phyloP scores from a whole-genome alignment of 2,113 vertebrate genomes.

The Fregetta grallaria region DNA sequence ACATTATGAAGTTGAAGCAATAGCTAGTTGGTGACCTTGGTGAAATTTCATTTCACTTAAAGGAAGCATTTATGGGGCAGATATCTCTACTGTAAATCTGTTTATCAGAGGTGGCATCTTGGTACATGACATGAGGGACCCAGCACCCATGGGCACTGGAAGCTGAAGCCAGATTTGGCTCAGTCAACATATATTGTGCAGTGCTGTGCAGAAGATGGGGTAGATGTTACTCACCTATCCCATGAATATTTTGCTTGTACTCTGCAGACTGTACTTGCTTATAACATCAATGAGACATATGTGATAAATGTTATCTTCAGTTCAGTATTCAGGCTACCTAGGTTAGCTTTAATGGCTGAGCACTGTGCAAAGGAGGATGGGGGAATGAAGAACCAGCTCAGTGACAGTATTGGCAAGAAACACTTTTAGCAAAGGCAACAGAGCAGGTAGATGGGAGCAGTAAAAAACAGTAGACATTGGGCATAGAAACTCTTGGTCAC shows the following conservation, averaged over 20 bases:
- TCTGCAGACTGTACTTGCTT: background rate
- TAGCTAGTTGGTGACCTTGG: background rate
- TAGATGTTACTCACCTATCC: too few species aligned
- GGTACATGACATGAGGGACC: too few species aligned
- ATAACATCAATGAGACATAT: background rate
- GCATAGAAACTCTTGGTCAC: background rate
- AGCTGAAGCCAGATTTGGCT: background rate
- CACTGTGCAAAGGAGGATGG: background rate
- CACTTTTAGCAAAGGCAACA: background rate
- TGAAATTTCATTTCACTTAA: background rate
- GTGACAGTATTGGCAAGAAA: background rate
- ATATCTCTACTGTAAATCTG: background rate
- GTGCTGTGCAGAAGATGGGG: background rate
- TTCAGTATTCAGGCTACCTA: background rate
- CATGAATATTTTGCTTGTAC: background rate
- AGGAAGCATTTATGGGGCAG: background rate
- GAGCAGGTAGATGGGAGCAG: background rate
- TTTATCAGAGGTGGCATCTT: background rate
- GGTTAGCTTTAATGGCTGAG: background rate
- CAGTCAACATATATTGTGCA: background rate
- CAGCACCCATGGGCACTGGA: rapidly evolving
- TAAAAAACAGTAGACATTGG: background rate
- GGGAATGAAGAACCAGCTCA: background rate
- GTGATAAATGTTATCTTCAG: background rate
- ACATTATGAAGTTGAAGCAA: background rate